phyloP scores from a whole-genome alignment of 2,797 vertebrate species.

The Galaxias olidus region DNA sequence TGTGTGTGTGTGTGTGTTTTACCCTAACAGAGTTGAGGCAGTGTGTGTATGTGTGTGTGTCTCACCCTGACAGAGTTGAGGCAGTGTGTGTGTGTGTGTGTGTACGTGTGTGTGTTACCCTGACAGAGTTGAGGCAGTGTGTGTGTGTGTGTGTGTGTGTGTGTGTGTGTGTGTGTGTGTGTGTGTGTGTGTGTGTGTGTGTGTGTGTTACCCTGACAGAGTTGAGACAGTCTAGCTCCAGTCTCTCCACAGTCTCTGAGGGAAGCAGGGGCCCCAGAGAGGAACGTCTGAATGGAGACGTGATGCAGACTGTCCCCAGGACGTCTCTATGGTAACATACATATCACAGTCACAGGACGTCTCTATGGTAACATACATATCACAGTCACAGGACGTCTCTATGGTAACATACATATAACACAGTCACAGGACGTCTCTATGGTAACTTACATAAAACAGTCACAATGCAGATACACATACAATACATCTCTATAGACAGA shows the following conservation, averaged over 20 bases:
- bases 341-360: constrained; percentile 69
- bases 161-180: background rate
- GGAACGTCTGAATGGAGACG: constrained; percentile 76
- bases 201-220: constrained; percentile 81
- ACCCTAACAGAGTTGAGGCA: constrained; percentile 4
- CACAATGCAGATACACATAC: constrained; percentile 5
- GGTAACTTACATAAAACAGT: constrained; percentile 37
- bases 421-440: constrained; percentile 80
- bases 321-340: constrained; percentile 78
- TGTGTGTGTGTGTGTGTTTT: too few species aligned
- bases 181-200: constrained; percentile 5
- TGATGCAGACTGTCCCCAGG: constrained; percentile 82
- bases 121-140: constrained; percentile 5
- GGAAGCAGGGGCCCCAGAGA: constrained; percentile 80
- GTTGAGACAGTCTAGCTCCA: constrained; percentile 86
- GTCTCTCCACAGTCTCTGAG: constrained; percentile 73
- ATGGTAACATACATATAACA: constrained; percentile 30
- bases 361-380: constrained; percentile 67
- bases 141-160: constrained; percentile 9
- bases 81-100: constrained; percentile 1
- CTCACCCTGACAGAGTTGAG: background rate
- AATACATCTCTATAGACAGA: constrained; percentile 1
- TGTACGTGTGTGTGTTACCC: background rate
- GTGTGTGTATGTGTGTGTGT: background rate
- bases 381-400: constrained; percentile 80